A percentile compares a stretch with the other conserved stretches of the same genome.
phyloP scores from a whole-genome alignment of 1,140 invertebrate species.

The Trichomalopsis sarcophagae region DNA sequence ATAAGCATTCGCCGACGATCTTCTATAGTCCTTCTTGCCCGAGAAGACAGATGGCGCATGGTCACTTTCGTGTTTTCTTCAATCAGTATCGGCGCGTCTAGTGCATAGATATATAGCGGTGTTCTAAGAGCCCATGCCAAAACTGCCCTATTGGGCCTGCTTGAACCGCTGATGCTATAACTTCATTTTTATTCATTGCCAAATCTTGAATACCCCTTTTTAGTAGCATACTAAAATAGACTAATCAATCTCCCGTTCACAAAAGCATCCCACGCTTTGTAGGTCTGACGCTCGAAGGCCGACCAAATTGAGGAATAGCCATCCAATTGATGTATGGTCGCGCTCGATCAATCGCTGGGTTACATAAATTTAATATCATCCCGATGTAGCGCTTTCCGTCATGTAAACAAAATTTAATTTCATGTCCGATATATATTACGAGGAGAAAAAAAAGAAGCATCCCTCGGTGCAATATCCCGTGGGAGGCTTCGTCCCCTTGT shows the following conservation, averaged over 20 bases:
- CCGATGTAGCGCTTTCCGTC: not conserved
- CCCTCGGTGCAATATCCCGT: not conserved
- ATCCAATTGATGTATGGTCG: not conserved
- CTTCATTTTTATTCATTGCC: no score
- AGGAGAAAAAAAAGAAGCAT: not conserved
- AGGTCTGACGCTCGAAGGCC: not conserved
- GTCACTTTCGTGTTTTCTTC: no score
- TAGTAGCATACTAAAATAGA: no score
- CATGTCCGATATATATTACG: not conserved
- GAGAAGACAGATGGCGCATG: no score
- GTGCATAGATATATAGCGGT: no score
- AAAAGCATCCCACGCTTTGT: not conserved
- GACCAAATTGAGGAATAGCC: not conserved
- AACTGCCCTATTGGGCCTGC: no score
- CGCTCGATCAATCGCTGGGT: conserved; percentile 1
- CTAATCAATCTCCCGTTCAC: not conserved
- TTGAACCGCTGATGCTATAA: no score
- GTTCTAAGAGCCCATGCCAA: no score
- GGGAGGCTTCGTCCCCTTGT: not conserved
- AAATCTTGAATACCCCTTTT: no score
- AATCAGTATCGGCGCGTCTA: no score
- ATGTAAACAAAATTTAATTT: conserved; percentile 28
- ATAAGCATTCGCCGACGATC: not conserved
- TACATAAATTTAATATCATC: conserved; percentile 29
- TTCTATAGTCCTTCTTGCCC: not conserved